Evolutionary conservation across 1,140 invertebrate species (phyloP), one percentile per base, ranked within the genome.

Genomic region (Steinernema feltiae): DNA sequence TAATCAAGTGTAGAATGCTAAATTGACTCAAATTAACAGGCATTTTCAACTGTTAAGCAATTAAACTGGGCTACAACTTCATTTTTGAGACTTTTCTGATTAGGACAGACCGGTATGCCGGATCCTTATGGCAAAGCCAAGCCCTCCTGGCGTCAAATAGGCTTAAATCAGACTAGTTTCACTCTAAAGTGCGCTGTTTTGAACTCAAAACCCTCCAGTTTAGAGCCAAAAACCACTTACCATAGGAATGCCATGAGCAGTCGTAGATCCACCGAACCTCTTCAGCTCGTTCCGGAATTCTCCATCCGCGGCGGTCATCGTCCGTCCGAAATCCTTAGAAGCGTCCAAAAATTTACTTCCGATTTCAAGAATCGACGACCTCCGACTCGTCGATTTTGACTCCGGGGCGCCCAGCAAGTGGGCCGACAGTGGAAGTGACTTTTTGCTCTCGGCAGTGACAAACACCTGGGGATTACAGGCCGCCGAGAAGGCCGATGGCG

Each of bases 171-270:
- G 31, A 35, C n/a, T 15, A 29, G n/a, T n/a, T n/a, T n/a, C n/a
- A n/a, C n/a, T n/a, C n/a, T n/a, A n/a, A n/a, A n/a, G n/a, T n/a
- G n/a, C n/a, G n/a, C n/a, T n/a, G n/a, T n/a, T n/a, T n/a, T n/a
- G 27, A 69, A 12, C 48, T 48, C 27, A 27, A 32, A n/a, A n/a
- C n/a, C n/a, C n/a, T n/a, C 32, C 32, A n/a, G n/a, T n/a, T n/a
- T 30, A 73, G 18, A 41, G 7, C 18, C 7, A 41, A 41, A 41
- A 7, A 29, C 32, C 30, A 70, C 71, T 30, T 27, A 78, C 77
- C 77, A 76, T 76, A 30, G 78, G 78, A 69, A 78, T 31, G 18
- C 78, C 78, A 78, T 79, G 78, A 46, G 71, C 70, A 0, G 78
- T 79, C 12, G 78, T 79, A 3, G 53, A 63, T 27, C 53, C 53